A percentile compares a stretch with the other conserved stretches of the same genome.
Evolutionary conservation across 2,113 vertebrate genomes (phyloP).

Genomic region (Chascanopsetta lugubris): DNA sequence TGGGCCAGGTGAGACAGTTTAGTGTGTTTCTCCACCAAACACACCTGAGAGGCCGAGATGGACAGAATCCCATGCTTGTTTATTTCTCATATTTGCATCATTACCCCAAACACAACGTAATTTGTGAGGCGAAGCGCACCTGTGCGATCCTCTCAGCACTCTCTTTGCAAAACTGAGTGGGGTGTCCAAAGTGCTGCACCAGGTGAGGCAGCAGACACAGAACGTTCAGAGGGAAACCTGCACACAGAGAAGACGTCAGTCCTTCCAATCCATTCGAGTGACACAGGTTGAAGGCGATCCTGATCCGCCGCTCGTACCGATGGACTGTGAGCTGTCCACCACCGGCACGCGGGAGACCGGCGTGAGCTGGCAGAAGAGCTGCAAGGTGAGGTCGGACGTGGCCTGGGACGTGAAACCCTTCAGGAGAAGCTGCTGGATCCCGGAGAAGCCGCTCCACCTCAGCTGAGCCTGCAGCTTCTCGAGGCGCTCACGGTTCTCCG

Average conservation of each 20-base stretch:
- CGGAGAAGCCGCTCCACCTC: conserved; percentile 95
- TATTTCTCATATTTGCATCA: not conserved
- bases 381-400: conserved; percentile 93
- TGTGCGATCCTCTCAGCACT: conserved; percentile 96
- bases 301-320: conserved; percentile 80
- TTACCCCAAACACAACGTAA: not conserved
- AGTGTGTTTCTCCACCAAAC: conserved; percentile 94
- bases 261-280: too few species aligned
- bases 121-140: conserved; percentile 73
- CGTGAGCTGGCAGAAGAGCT: conserved; percentile 95
- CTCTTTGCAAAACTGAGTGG: conserved; percentile 97
- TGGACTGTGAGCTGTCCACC: conserved; percentile 95
- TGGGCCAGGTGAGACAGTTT: conserved; percentile 97
- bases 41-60: conserved; percentile 82
- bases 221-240: conserved; percentile 97
- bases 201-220: conserved; percentile 97
- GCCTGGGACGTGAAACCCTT: conserved; percentile 97
- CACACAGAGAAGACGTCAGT: not conserved
- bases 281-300: not conserved
- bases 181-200: conserved; percentile 95
- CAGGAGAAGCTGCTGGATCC: conserved; percentile 93
- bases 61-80: not conserved
- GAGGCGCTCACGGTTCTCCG: conserved; percentile 93
- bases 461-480: conserved; percentile 97
- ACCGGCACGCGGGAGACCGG: conserved; percentile 94